Evolutionary conservation across 2,888 invertebrate species (phyloP).

Genomic region (Peribatodes rhomboidaria): DNA sequence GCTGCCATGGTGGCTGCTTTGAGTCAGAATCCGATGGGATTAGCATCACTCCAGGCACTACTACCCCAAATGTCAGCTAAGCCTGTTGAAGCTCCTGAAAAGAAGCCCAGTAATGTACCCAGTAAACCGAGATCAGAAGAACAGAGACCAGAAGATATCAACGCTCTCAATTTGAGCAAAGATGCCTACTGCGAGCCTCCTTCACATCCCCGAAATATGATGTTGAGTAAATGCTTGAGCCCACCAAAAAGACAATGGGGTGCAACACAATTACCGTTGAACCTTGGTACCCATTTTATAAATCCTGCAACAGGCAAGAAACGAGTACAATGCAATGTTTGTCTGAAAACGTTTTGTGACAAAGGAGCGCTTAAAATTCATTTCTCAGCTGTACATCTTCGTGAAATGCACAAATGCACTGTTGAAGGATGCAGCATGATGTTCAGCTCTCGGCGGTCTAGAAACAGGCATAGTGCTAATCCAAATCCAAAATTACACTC

Average conservation of each 20-base stretch:
- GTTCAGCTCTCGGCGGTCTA: conserved; percentile 98
- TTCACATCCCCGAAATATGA: conserved; percentile 79
- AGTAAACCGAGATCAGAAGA: conserved; percentile 70
- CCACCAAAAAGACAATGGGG: conserved; percentile 94
- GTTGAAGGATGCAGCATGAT: conserved; percentile 99
- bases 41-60: conserved; percentile 88
- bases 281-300: conserved; percentile 95
- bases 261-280: conserved; percentile 91
- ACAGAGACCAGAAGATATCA: conserved; percentile 72
- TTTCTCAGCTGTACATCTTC: conserved; percentile 98
- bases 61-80: conserved; percentile 87
- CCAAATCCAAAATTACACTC: conserved; percentile 99
- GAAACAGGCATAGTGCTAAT: conserved; percentile 98
- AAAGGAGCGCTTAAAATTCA: conserved; percentile 99
- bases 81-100: conserved; percentile 71
- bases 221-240: conserved; percentile 89
- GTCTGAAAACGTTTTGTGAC: conserved; percentile 99
- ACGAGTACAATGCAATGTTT: conserved; percentile 98
- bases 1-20: conserved; percentile 89
- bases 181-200: conserved; percentile 73
- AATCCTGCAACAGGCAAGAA: conserved; percentile 98
- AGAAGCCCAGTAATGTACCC: conserved; percentile 68
- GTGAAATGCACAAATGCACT: conserved; percentile 99
- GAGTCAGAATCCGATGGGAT: conserved; percentile 87
- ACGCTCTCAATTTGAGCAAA: conserved; percentile 81